A percentile compares a stretch with the other conserved stretches of the same genome.
Evolutionary conservation across 92 coral and sea anemone species (phyloP).

Genomic region (Bergia sp.): DNA sequence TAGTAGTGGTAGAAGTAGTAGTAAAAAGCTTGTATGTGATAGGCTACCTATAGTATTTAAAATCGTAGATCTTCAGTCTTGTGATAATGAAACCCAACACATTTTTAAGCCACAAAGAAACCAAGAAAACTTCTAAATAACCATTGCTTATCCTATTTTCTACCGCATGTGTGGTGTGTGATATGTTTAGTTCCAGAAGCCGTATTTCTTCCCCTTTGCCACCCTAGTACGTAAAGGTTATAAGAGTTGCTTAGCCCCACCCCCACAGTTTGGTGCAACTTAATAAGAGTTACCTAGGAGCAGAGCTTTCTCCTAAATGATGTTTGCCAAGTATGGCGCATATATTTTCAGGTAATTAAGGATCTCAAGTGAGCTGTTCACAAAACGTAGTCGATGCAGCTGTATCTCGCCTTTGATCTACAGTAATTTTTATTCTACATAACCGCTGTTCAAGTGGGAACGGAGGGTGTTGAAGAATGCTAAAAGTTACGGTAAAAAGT

Average conservation of each 20-base stretch:
- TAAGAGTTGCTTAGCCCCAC: neutral
- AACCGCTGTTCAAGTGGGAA: neutral
- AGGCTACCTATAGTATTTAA: no score
- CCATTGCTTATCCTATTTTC: neutral
- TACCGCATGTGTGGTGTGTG: no score
- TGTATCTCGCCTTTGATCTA: neutral
- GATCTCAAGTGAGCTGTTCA: neutral
- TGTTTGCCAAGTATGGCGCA: neutral
- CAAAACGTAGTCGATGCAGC: neutral
- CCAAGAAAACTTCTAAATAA: neutral
- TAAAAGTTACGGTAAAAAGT: conserved; percentile 73
- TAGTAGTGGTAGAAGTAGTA: no score
- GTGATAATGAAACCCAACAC: no score
- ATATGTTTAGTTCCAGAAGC: no score
- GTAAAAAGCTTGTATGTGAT: no score
- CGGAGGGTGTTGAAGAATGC: conserved; percentile 43
- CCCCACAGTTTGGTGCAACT: neutral
- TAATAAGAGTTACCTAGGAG: conserved; percentile 16
- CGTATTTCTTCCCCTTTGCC: no score
- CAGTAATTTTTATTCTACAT: neutral
- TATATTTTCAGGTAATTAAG: conserved; percentile 12
- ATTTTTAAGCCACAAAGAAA: neutral
- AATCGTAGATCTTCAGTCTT: no score
- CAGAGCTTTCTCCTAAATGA: conserved; percentile 4
- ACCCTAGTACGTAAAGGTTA: neutral